phyloP scores from a whole-genome alignment of 1,140 invertebrate species.

The Eueides isabella region DNA sequence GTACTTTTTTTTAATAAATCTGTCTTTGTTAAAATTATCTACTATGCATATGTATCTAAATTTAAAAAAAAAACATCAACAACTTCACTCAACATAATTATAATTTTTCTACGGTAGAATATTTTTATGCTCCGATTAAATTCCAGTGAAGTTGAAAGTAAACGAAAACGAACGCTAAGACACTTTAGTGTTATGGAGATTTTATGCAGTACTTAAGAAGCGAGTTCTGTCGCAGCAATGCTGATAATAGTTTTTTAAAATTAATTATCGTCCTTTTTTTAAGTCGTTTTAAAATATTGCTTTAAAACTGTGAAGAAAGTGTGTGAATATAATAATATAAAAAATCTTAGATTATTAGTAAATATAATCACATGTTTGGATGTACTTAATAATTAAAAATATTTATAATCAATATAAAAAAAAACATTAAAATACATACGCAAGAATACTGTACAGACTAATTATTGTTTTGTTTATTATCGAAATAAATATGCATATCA shows the following conservation, averaged over 20 bases:
- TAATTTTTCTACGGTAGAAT: constrained; percentile 29
- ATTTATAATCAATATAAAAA: not conserved
- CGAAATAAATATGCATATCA: no score
- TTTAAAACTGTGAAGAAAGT: not conserved
- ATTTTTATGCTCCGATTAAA: constrained; percentile 42
- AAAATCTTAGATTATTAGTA: no score
- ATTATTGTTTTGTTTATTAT: no score
- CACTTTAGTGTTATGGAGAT: constrained; percentile 25
- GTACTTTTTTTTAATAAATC: no score
- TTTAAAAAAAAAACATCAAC: constrained; percentile 11
- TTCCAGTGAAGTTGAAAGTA: constrained; percentile 39
- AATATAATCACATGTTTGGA: not conserved
- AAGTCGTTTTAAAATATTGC: not conserved
- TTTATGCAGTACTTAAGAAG: constrained; percentile 26
- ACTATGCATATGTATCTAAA: not conserved
- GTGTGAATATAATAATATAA: no score
- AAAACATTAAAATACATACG: not conserved
- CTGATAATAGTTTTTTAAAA: not conserved
- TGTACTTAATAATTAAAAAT: not conserved
- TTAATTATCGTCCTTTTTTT: not conserved
- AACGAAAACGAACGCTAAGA: constrained; percentile 33
- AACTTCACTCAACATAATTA: constrained; percentile 30
- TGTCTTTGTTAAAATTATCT: not conserved
- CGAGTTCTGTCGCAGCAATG: constrained; percentile 13
- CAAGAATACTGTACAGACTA: not conserved